Evolutionary conservation across 1,140 invertebrate species (phyloP), one percentile per base, ranked within the genome.

Genomic region (Maconellicoccus hirsutus): DNA sequence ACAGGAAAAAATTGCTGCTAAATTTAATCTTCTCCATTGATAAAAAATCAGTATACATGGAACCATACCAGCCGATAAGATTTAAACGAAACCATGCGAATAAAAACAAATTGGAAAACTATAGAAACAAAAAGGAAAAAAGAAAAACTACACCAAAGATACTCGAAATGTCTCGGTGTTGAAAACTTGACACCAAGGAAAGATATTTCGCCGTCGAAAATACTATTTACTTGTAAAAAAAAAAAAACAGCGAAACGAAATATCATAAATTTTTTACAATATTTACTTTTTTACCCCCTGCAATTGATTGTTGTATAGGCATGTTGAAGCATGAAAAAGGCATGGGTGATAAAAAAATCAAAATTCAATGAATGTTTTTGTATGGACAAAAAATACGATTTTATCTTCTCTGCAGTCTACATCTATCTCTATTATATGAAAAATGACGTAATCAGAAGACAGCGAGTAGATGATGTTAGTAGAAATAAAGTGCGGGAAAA

Each of bases 31-130:
- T 52, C 12, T 14, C 42, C 42, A 52, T 52, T 19, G 42, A 52
- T 16, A 52, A 14, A n/a, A 52, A 52, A 52, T 19, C 42, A 52
- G n/a, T 52, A 52, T 52, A 52, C 42, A 52, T 52, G n/a, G n/a
- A 52, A 52, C 6, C n/a, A 52, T 52, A 16, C 6, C 42, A 52
- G 42, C 42, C 42, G 42, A 52, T 52, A 52, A 52, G 42, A 16
- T 16, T 16, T 52, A 52, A 19, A 33, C 12, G 42, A 52, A 52
- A 14, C 42, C 42, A 19, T 52, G 42, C 42, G 42, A 16, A 16
- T 19, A 52, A 52, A 52, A 52, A 52, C 42, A 52, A 52, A 52
- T 52, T 52, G 42, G 42, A 52, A 52, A 52, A 52, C 42, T 52
- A 52, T 33, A 6, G 42, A 52, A 52, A 52, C 42, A 52, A 52